Evolutionary conservation across 2,888 invertebrate species (phyloP).

Genomic region (Pyrocoelia pectoralis): DNA sequence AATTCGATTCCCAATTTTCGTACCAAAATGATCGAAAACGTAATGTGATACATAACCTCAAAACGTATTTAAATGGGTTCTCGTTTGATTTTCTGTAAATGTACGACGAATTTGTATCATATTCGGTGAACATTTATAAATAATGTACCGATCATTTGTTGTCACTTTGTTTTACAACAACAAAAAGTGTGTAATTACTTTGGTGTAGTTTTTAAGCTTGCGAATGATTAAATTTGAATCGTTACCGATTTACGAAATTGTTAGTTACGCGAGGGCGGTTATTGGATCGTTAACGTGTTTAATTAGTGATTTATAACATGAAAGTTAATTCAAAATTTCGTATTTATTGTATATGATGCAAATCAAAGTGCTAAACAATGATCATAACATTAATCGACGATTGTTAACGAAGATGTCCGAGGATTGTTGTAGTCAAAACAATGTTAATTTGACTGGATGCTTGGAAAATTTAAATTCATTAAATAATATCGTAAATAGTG

Average conservation of each 20-base stretch:
- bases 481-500: conserved; percentile 38
- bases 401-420: conserved; percentile 61
- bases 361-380: conserved; percentile 51
- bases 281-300: conserved; percentile 4
- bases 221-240: background rate
- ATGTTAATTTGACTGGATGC: conserved; percentile 52
- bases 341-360: conserved; percentile 33
- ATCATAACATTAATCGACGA: conserved; percentile 59
- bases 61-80: background rate
- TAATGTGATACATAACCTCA: conserved; percentile 4
- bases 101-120: background rate
- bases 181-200: background rate
- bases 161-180: background rate
- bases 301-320: conserved; percentile 19
- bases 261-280: background rate
- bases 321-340: conserved; percentile 26
- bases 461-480: conserved; percentile 48
- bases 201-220: background rate
- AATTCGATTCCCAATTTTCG: no score
- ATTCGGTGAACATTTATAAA: background rate
- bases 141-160: background rate
- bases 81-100: background rate
- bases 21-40: background rate
- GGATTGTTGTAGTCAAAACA: conserved; percentile 55
- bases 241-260: background rate